A percentile compares a stretch with the other conserved stretches of the same genome.
phyloP scores from a whole-genome alignment of 53 echinoderm and acorn worm genomes.

The Holothuria leucospilota region DNA sequence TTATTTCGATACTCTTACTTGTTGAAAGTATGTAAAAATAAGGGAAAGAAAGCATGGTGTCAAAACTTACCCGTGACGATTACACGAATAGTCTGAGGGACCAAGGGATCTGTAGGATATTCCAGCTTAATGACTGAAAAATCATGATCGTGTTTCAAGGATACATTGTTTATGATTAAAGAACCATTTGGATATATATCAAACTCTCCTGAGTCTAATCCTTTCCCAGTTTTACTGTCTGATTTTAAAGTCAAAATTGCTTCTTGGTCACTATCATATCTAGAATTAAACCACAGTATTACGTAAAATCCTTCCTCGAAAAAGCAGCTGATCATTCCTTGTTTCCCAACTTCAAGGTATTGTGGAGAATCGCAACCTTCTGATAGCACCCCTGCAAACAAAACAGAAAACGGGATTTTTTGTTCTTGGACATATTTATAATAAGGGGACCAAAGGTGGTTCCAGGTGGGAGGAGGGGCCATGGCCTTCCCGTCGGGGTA shows the following conservation, averaged over 20 bases:
- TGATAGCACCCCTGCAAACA: neutral
- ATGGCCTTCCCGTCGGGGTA: too few relatives aligned
- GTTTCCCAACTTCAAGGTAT: neutral
- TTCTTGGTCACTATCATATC: neutral
- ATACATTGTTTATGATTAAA: constrained; percentile 11
- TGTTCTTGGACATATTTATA: neutral
- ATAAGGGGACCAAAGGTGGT: too few relatives aligned
- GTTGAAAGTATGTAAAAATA: too few relatives aligned
- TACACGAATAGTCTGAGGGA: too few relatives aligned
- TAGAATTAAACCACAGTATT: constrained; percentile 12
- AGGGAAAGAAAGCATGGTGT: too few relatives aligned
- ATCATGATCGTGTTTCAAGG: neutral
- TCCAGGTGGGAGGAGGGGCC: too few relatives aligned
- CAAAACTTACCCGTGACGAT: too few relatives aligned
- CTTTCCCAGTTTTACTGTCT: neutral
- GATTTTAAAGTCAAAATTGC: neutral
- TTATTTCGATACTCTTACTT: too few relatives aligned
- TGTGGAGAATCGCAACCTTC: constrained; percentile 19
- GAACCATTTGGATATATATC: constrained; percentile 7
- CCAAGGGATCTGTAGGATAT: neutral
- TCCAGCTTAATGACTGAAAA: constrained; percentile 5
- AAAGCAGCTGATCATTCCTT: constrained; percentile 7
- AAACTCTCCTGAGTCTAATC: neutral
- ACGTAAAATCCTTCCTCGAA: constrained; percentile 6
- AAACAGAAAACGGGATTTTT: neutral